These are phyloP conservation scores for Morone chrysops DNA, from an alignment of 2,113 vertebrate genomes.

Conservation along the genomic window DNA sequence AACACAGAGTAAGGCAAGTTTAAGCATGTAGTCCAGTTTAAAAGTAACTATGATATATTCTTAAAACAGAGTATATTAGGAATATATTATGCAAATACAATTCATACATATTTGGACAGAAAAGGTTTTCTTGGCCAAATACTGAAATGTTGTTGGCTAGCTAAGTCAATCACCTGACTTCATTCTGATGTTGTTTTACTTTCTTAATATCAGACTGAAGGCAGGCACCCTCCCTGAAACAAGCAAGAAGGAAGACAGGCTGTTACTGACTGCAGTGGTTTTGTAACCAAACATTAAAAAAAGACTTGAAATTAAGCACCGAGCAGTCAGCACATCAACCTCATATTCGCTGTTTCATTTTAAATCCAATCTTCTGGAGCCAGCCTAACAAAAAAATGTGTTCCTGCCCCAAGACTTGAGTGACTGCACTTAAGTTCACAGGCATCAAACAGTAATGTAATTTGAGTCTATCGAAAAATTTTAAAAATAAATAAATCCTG, in stretches of 20 bases:
- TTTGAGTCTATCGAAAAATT: neutral
- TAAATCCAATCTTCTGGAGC: neutral
- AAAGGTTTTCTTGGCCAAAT: neutral
- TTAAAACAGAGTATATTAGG: neutral
- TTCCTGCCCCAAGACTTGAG: neutral
- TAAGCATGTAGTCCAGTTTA: conserved; percentile 1
- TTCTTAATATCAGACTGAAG: neutral
- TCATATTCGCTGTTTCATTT: neutral
- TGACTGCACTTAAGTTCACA: neutral
- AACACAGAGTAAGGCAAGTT: neutral
- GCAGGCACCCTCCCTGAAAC: neutral
- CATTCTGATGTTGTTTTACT: neutral
- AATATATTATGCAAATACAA: conserved; percentile 25
- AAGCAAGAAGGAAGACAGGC: no score
- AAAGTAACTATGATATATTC: neutral
- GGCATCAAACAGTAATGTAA: neutral
- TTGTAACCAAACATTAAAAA: no score
- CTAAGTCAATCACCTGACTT: neutral
- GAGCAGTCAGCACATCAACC: no score
- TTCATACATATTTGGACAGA: conserved; percentile 12
- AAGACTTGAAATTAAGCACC: no score
- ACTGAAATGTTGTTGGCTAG: neutral
- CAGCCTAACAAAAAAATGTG: neutral
- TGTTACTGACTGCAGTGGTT: neutral
- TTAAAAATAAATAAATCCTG: neutral